Evolutionary conservation across 2,797 vertebrate species (phyloP).

Genomic region (Acipenser transmontanus): DNA sequence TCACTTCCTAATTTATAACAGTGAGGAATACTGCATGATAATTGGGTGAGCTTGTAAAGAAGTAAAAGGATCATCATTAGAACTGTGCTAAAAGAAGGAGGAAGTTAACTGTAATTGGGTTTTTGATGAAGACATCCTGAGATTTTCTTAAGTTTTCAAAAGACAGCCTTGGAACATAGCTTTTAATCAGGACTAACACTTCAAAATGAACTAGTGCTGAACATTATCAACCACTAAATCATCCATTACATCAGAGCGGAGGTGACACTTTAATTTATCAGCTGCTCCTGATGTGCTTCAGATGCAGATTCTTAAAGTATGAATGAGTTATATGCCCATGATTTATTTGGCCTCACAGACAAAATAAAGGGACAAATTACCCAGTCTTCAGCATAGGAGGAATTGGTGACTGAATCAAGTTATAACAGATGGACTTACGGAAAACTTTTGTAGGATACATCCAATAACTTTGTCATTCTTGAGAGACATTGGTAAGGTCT

Average conservation of each 20-base stretch:
- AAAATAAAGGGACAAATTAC: constrained; percentile 8
- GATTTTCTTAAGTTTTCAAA: background rate
- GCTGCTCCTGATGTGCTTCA: constrained; percentile 5
- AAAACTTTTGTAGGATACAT: constrained; percentile 3
- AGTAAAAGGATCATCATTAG: too few species aligned
- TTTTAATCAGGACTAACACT: background rate
- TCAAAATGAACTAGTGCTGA: background rate
- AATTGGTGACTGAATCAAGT: constrained; percentile 3
- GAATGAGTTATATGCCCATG: background rate
- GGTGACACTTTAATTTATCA: constrained; percentile 9
- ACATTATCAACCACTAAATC: constrained; percentile 5
- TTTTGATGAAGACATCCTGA: too few species aligned
- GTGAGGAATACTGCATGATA: too few species aligned
- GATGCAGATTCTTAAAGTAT: constrained; percentile 1
- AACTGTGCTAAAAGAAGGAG: too few species aligned
- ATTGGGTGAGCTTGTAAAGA: too few species aligned
- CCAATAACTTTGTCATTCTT: constrained; percentile 1
- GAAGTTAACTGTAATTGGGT: too few species aligned
- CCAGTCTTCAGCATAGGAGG: background rate
- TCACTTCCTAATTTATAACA: too few species aligned
- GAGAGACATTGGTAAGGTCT: background rate
- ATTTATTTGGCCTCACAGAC: constrained; percentile 4
- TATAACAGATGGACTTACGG: constrained; percentile 1
- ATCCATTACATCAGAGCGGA: background rate
- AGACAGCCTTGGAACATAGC: background rate